A percentile compares a stretch with the other conserved stretches of the same genome.
Evolutionary conservation across 2,113 vertebrate species (phyloP).

Genomic region (Setophaga petechia): DNA sequence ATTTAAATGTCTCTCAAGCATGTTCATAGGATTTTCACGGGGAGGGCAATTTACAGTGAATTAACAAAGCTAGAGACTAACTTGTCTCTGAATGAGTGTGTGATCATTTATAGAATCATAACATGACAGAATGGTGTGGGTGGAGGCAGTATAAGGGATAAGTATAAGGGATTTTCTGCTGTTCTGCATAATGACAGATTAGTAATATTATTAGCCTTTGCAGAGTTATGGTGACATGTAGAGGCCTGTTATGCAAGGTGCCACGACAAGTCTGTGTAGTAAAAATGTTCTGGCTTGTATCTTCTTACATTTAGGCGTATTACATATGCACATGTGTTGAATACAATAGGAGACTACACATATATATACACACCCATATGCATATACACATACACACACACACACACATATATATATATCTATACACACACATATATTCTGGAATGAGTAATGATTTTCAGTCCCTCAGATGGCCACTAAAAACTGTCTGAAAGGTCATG

Average conservation of each 20-base stretch:
- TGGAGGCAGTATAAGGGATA: not conserved
- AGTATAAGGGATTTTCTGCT: not conserved
- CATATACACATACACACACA: fast-evolving
- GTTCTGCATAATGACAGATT: not conserved
- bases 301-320: not conserved
- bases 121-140: not conserved
- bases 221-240: not conserved
- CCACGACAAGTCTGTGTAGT: not conserved
- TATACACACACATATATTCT: fast-evolving
- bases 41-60: not conserved
- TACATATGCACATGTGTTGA: fast-evolving
- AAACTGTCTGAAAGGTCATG: not conserved
- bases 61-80: not conserved
- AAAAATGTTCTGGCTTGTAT: not conserved
- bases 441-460: not conserved
- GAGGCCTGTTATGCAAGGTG: not conserved
- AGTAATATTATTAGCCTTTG: not conserved
- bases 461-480: not conserved
- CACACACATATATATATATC: fast-evolving
- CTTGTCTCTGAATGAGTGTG: not conserved
- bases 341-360: not conserved
- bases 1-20: not conserved
- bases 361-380: fast-evolving
- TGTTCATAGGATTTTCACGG: not conserved
- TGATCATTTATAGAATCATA: not conserved